phyloP scores from a whole-genome alignment of 2,888 invertebrate species.

The Silvanus unidentatus region DNA sequence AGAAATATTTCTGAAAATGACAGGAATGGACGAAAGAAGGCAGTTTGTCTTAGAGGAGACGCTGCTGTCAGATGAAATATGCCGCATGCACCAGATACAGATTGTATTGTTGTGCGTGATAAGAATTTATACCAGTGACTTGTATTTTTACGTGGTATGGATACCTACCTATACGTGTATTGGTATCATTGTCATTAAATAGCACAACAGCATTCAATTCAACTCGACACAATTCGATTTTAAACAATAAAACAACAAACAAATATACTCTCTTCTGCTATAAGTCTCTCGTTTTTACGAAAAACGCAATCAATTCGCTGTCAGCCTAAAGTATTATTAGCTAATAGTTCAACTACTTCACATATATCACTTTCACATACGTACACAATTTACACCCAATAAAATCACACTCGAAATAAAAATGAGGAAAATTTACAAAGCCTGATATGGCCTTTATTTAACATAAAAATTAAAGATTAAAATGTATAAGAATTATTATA shows the following conservation, averaged over 20 bases:
- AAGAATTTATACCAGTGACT: not conserved
- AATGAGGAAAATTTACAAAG: not conserved
- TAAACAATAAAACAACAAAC: slow-evolving; percentile 3
- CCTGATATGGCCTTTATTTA: not conserved
- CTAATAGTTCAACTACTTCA: not conserved
- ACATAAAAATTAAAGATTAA: not conserved
- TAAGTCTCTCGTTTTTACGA: not conserved
- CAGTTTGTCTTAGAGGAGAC: slow-evolving; percentile 2
- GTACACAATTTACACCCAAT: too few species aligned
- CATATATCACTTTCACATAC: not conserved
- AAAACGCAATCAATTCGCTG: not conserved
- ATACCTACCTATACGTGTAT: not conserved
- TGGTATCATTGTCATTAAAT: slow-evolving; percentile 1
- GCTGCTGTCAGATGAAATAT: slow-evolving; percentile 1
- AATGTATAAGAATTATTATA: too few species aligned
- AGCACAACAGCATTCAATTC: not conserved
- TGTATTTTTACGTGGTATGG: not conserved
- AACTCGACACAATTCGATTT: slow-evolving; percentile 1
- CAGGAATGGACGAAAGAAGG: slow-evolving; percentile 1
- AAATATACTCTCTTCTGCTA: not conserved
- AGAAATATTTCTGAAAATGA: slow-evolving; percentile 1
- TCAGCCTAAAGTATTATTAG: not conserved
- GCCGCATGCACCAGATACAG: slow-evolving; percentile 2
- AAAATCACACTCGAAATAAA: not conserved
- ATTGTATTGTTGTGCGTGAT: slow-evolving; percentile 3